phyloP scores from a whole-genome alignment of 2,113 vertebrate genomes.

The Machaerirhynchus nigripectus region DNA sequence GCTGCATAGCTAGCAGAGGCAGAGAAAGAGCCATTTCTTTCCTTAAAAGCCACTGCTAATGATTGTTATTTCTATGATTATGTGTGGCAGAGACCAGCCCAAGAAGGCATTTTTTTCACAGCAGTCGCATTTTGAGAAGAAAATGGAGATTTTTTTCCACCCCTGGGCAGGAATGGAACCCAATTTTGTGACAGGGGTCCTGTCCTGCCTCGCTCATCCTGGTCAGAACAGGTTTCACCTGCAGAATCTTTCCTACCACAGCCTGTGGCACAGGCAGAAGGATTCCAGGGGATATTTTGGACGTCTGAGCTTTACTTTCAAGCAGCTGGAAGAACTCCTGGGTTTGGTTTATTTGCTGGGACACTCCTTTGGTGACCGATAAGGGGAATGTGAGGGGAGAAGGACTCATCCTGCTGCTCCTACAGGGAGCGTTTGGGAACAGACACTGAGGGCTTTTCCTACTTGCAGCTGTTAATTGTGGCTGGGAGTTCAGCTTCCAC shows the following conservation, averaged over 20 bases:
- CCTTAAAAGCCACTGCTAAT: not conserved
- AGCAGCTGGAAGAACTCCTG: not conserved
- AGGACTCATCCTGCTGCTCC: not conserved
- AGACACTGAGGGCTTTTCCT: not conserved
- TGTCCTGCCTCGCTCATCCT: not conserved
- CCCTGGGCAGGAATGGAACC: not conserved
- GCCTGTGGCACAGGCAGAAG: not conserved
- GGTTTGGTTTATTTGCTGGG: not conserved
- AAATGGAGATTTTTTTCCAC: not conserved
- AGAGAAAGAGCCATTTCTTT: not conserved
- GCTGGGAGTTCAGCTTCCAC: not conserved
- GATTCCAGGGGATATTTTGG: not conserved
- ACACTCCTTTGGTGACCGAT: not conserved
- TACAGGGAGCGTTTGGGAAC: not conserved
- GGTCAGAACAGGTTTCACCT: not conserved
- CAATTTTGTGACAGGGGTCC: not conserved
- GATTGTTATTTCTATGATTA: accelerated
- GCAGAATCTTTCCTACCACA: not conserved
- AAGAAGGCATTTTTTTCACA: not conserved
- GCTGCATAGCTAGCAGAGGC: not conserved
- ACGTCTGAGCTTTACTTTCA: not conserved
- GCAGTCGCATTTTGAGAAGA: not conserved
- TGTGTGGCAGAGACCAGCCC: not conserved
- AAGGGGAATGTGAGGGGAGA: not conserved
- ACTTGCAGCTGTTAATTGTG: not conserved